Percentiles rank a stretch among this genome's conserved stretches.
Conservation (phyloP, 1,140 invertebrate species). For the Pachyrhynchus sulphureomaculatus region DNA sequence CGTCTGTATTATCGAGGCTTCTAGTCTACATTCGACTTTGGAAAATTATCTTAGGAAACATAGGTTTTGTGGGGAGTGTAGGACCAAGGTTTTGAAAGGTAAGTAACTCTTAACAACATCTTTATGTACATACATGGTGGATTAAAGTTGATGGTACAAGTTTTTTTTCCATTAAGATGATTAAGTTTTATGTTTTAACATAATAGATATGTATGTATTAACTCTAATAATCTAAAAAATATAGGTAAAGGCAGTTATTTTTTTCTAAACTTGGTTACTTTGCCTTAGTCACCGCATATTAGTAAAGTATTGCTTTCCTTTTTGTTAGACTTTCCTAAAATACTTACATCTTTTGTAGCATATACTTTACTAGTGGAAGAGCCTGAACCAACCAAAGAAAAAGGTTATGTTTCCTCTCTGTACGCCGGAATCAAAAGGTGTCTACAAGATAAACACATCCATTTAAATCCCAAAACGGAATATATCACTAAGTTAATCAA, state of each 20-base stretch:
- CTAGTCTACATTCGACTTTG: slow-evolving; percentile 77
- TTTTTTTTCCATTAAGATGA: too few species aligned
- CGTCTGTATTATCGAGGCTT: slow-evolving; percentile 81
- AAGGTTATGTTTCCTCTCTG: slow-evolving; percentile 81
- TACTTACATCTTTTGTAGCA: slow-evolving; percentile 60
- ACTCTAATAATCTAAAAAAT: too few species aligned
- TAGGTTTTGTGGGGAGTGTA: slow-evolving; percentile 89
- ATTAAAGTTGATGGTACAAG: too few species aligned
- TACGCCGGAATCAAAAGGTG: slow-evolving; percentile 86
- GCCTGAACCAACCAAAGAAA: slow-evolving; percentile 79
- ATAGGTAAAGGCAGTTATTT: too few species aligned
- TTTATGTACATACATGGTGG: too few species aligned
- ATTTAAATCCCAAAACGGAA: slow-evolving; percentile 81
- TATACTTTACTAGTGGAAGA: slow-evolving; percentile 86
- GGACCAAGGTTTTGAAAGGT: slow-evolving; percentile 74
- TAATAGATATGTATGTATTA: too few species aligned
- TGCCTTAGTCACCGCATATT: too few species aligned
- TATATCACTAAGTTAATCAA: slow-evolving; percentile 85
- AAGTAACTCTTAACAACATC: slow-evolving; percentile 72
- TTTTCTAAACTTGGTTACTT: too few species aligned
- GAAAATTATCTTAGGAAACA: slow-evolving; percentile 90
- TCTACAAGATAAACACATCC: slow-evolving; percentile 81
- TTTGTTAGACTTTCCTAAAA: too few species aligned
- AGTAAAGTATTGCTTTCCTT: too few species aligned
- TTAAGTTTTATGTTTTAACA: too few species aligned